phyloP scores from a whole-genome alignment of 2,113 vertebrate genomes.

The Hypomesus transpacificus region DNA sequence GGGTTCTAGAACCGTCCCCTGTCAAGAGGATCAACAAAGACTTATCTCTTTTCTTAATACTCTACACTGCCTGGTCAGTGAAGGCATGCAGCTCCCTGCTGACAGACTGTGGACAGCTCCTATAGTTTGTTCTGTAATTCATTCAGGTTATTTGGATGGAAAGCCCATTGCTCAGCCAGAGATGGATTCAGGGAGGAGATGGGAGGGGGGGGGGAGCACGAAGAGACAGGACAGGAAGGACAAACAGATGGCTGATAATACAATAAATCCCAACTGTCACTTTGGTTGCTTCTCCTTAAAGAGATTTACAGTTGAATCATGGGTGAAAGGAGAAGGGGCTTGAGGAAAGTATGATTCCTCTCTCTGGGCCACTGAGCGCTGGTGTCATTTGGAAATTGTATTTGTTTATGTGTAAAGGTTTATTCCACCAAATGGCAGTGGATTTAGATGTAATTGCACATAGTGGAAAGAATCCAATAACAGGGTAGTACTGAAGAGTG shows the following conservation, averaged over 20 bases:
- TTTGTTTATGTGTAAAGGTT: neutral
- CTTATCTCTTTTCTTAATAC: neutral
- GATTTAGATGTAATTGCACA: neutral
- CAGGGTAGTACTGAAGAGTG: conserved; percentile 4
- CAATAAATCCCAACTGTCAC: conserved; percentile 8
- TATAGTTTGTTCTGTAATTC: conserved; percentile 11
- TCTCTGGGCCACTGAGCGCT: too few relatives aligned
- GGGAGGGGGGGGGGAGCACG: neutral
- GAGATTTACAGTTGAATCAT: neutral
- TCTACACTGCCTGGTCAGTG: neutral
- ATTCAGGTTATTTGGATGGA: conserved; percentile 16
- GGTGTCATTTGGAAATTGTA: neutral
- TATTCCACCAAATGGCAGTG: neutral
- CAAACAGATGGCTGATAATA: conserved; percentile 16
- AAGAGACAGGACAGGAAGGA: neutral
- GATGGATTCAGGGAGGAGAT: neutral
- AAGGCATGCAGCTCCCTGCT: neutral
- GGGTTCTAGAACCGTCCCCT: too few relatives aligned
- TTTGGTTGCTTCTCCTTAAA: conserved; percentile 24
- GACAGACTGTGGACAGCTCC: neutral
- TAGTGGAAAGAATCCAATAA: neutral
- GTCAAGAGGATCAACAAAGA: too few relatives aligned
- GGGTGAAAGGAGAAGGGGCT: neutral
- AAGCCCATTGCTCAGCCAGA: conserved; percentile 6
- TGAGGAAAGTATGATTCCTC: too few relatives aligned